These are phyloP conservation scores for Octomys mimax DNA, from an alignment of 2,797 vertebrate genomes.

Conservation along the genomic window DNA sequence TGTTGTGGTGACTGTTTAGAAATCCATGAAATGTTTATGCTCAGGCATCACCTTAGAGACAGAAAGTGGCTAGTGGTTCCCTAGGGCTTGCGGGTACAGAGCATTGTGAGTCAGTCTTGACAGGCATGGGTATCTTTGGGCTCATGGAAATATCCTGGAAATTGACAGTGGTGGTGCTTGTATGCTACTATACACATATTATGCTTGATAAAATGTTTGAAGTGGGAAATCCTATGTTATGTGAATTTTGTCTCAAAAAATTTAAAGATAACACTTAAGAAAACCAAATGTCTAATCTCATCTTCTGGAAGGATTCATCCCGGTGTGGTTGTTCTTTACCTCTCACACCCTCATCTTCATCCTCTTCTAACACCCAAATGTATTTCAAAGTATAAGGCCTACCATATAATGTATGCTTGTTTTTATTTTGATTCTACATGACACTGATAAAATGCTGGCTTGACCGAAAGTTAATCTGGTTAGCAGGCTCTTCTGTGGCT, in stretches of 20 bases:
- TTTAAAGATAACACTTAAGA: not conserved
- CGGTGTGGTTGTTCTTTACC: rapidly evolving
- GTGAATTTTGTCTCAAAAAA: not conserved
- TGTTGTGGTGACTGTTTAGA: not conserved
- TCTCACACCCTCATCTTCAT: not conserved
- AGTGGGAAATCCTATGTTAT: not conserved
- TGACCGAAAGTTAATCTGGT: conserved; percentile 73
- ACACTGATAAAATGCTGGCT: conserved; percentile 70
- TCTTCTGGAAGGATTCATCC: not conserved
- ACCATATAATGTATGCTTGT: not conserved
- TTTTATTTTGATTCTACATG: conserved; percentile 42
- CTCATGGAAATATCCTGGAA: not conserved
- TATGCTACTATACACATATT: not conserved
- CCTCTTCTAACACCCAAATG: not conserved
- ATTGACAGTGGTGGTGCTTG: not conserved
- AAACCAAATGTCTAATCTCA: not conserved
- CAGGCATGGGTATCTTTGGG: not conserved
- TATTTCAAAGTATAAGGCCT: not conserved
- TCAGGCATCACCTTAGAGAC: not conserved
- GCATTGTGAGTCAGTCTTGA: not conserved
- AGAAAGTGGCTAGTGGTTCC: not conserved
- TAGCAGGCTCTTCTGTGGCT: conserved; percentile 69
- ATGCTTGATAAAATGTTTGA: not conserved
- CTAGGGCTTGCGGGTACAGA: not conserved
- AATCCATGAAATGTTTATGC: not conserved